Evolutionary conservation across 2,888 invertebrate species (phyloP).

Genomic region (Nymphalis urticae): DNA sequence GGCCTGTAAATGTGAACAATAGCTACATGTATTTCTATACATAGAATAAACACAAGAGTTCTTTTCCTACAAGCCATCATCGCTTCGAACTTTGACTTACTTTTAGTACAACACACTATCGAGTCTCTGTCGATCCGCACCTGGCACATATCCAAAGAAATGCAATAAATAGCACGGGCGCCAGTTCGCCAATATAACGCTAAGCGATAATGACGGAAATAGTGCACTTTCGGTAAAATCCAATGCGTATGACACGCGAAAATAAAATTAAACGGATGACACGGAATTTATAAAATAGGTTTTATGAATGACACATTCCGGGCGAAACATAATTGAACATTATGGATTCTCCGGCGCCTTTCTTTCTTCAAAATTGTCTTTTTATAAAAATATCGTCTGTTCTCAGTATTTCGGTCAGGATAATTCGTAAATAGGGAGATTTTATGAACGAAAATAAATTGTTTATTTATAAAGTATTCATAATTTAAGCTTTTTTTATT

Average conservation of each 20-base stretch:
- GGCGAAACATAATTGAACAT: slow-evolving; percentile 12
- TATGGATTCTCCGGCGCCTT: not conserved
- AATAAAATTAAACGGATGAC: slow-evolving; percentile 31
- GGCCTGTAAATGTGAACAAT: slow-evolving; percentile 2
- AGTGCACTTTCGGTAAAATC: slow-evolving; percentile 48
- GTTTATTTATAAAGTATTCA: not conserved
- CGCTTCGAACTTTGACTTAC: slow-evolving; percentile 78
- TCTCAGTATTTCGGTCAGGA: not conserved
- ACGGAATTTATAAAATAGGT: slow-evolving; percentile 27
- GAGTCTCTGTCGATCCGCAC: slow-evolving; percentile 53
- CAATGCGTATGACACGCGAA: slow-evolving; percentile 32
- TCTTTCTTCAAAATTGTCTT: slow-evolving; percentile 2
- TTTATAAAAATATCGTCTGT: slow-evolving; percentile 11
- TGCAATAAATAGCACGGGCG: slow-evolving; percentile 75
- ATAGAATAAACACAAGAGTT: slow-evolving; percentile 9
- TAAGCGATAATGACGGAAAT: slow-evolving; percentile 61
- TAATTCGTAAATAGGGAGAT: not conserved
- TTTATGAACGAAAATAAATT: not conserved
- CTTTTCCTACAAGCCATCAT: slow-evolving; percentile 39
- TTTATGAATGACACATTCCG: slow-evolving; percentile 37
- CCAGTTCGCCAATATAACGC: slow-evolving; percentile 62
- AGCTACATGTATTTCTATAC: not conserved
- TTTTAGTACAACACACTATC: slow-evolving; percentile 45
- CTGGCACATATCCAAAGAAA: slow-evolving; percentile 70
- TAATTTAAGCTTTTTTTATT: no score